These are phyloP conservation scores for Antheraea pernyi DNA, from an alignment of 1,140 invertebrate species.

Conservation along the genomic window DNA sequence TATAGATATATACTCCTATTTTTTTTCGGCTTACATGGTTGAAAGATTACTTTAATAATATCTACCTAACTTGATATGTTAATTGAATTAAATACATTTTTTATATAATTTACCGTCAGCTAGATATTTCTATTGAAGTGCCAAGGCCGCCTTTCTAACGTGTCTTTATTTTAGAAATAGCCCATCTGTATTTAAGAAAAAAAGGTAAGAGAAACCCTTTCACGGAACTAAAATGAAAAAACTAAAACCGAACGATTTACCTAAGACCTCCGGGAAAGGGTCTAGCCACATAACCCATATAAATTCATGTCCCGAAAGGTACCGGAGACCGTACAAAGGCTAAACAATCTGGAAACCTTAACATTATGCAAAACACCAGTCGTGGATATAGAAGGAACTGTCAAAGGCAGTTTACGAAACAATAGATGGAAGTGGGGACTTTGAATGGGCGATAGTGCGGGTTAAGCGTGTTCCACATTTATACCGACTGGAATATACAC, in stretches of 20 bases:
- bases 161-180: too few relatives aligned
- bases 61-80: too few relatives aligned
- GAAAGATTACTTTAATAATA: too few relatives aligned
- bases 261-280: slow-evolving; percentile 25
- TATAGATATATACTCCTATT: too few relatives aligned
- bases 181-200: not conserved
- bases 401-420: slow-evolving; percentile 38
- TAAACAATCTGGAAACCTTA: slow-evolving; percentile 30
- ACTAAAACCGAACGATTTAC: slow-evolving; percentile 17
- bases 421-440: slow-evolving; percentile 25
- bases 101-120: too few relatives aligned
- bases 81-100: too few relatives aligned
- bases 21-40: too few relatives aligned
- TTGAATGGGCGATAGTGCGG: slow-evolving; percentile 20
- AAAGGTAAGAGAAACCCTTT: not conserved
- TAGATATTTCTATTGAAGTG: too few relatives aligned
- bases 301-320: slow-evolving; percentile 41
- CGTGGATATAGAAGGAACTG: slow-evolving; percentile 30
- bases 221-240: not conserved
- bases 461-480: slow-evolving; percentile 14
- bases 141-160: too few relatives aligned
- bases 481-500: too few relatives aligned
- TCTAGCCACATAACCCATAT: slow-evolving; percentile 26
- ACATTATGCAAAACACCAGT: slow-evolving; percentile 42
- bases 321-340: slow-evolving; percentile 24